Conservation (phyloP, 2,797 vertebrate genomes). For the Peromyscus attwateri region DNA sequence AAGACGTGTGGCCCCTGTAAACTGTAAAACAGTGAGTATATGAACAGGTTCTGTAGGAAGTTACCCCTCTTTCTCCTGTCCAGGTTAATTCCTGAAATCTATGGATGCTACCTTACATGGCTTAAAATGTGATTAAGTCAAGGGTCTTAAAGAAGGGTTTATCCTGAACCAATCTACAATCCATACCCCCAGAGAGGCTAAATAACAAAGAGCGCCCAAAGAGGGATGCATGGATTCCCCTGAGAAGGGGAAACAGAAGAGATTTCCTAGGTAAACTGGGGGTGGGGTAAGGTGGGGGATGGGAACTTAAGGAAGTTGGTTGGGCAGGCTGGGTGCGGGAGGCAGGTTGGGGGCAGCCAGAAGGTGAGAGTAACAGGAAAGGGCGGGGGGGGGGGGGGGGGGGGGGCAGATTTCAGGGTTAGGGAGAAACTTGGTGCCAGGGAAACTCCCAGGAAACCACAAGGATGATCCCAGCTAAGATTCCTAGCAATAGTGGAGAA, state of each 20-base stretch:
- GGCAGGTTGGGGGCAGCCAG: not conserved
- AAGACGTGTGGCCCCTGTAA: not conserved
- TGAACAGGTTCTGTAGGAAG: conserved; percentile 8
- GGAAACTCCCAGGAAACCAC: not conserved
- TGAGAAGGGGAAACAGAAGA: not conserved
- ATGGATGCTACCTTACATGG: not conserved
- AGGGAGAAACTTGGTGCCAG: not conserved
- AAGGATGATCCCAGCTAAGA: not conserved
- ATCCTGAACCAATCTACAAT: not conserved
- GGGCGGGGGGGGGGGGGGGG: too few species aligned
- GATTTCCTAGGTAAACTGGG: not conserved
- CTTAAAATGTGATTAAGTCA: conserved; percentile 42
- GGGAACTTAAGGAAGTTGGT: too few species aligned
- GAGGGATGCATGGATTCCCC: not conserved
- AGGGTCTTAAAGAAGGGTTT: conserved; percentile 9
- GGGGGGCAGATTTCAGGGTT: too few species aligned
- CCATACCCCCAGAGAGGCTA: not conserved
- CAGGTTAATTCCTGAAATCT: not conserved
- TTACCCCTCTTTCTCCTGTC: too few species aligned
- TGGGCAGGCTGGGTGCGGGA: too few species aligned
- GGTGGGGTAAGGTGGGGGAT: too few species aligned
- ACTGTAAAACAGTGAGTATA: not conserved
- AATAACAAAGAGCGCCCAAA: not conserved
- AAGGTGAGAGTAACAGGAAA: not conserved
- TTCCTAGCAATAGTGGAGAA: not conserved